Conservation (phyloP, 1,140 invertebrate species). For the Pectinophora gossypiella region DNA sequence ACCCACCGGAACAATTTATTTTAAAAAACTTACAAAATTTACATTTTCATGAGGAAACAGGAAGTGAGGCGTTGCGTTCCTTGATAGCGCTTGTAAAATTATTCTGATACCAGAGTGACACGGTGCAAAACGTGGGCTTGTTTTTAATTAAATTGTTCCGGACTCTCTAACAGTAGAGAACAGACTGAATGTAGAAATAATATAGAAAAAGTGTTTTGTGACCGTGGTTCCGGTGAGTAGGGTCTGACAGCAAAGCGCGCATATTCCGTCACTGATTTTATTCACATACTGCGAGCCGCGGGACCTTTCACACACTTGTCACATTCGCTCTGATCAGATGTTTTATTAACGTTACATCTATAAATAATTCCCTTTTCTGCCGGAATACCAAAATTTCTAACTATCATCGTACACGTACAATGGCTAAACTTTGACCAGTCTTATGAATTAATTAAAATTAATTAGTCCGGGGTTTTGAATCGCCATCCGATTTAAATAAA, state of each 20-base stretch:
- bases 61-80: constrained; percentile 5
- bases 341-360: too few species aligned
- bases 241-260: constrained; percentile 31
- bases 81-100: constrained; percentile 16
- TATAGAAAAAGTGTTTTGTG: constrained; percentile 32
- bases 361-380: too few species aligned
- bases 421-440: too few species aligned
- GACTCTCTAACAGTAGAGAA: constrained; percentile 11
- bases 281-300: constrained; percentile 12
- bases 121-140: constrained; percentile 6
- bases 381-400: too few species aligned
- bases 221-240: constrained; percentile 30
- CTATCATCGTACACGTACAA: too few species aligned
- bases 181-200: constrained; percentile 23
- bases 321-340: constrained; percentile 1
- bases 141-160: constrained; percentile 23
- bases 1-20: constrained; percentile 15
- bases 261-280: constrained; percentile 25
- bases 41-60: constrained; percentile 18
- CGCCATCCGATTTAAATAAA: neutral
- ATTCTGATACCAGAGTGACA: constrained; percentile 12
- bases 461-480: constrained; percentile 5
- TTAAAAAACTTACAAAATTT: constrained; percentile 18
- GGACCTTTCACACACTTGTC: constrained; percentile 30
- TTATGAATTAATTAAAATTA: too few species aligned